These are phyloP conservation scores for Laticauda laticaudata DNA, from an alignment of 2,113 vertebrate species.

Conservation along the genomic window DNA sequence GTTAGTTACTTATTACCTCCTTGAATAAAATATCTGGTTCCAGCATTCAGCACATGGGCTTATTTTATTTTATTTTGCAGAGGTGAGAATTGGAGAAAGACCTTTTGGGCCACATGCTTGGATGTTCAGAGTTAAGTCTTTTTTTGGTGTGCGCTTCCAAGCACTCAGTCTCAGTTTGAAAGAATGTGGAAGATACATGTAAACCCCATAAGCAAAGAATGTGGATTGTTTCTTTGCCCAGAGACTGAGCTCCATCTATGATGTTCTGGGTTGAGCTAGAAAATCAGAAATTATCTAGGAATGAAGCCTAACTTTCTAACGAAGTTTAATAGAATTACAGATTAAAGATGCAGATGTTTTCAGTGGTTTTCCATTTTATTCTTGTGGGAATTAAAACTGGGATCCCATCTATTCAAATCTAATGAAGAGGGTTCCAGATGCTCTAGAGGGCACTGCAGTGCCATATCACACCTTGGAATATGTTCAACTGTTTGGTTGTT, in stretches of 20 bases:
- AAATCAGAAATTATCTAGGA: not conserved
- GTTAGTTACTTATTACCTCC: not conserved
- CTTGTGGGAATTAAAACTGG: not conserved
- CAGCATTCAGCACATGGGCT: not conserved
- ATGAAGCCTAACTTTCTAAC: not conserved
- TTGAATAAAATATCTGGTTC: not conserved
- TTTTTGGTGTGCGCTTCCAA: not conserved
- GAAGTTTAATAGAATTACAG: not conserved
- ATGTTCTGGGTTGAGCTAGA: not conserved
- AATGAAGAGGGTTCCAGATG: not conserved
- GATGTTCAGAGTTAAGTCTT: not conserved
- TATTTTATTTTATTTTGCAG: not conserved
- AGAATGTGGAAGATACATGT: not conserved
- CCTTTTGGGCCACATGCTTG: not conserved
- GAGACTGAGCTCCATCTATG: not conserved
- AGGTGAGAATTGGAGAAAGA: not conserved
- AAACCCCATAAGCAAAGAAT: not conserved
- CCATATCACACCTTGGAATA: not conserved
- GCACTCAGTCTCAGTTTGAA: not conserved
- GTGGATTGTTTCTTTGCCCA: not conserved
- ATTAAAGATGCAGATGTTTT: not conserved
- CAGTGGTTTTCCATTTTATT: not conserved
- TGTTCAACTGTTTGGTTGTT: not conserved
- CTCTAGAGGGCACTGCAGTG: not conserved
- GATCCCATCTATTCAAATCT: not conserved